Evolutionary conservation across 2,797 vertebrate species (phyloP).

Genomic region (Naso thynnoides): DNA sequence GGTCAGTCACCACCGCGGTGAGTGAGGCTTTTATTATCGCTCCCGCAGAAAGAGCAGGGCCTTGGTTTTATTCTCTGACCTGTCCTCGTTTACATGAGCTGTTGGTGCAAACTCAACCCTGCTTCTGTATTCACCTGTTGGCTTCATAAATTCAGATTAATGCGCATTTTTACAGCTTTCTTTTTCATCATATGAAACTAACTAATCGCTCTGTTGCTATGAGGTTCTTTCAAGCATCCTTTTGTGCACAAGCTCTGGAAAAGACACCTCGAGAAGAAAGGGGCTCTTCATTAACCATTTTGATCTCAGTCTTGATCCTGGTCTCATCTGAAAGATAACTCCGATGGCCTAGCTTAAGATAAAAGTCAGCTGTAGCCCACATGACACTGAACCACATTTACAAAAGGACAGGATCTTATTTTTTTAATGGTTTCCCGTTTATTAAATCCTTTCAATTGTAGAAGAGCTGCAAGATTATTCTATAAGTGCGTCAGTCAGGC

Average conservation of each 20-base stretch:
- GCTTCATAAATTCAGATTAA: neutral
- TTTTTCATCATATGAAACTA: too few relatives aligned
- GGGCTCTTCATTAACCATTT: neutral
- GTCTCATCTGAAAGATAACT: neutral
- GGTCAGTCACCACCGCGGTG: neutral
- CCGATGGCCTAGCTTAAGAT: neutral
- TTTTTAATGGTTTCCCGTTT: too few relatives aligned
- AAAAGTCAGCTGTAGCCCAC: too few relatives aligned
- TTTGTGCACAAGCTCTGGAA: neutral
- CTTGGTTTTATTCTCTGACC: neutral
- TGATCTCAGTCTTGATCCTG: neutral
- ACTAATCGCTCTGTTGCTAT: neutral
- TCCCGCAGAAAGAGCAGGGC: too few relatives aligned
- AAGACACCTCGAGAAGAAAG: neutral
- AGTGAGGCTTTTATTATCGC: conserved; percentile 3
- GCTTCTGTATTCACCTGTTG: neutral
- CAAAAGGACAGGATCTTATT: neutral
- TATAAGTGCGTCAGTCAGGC: too few relatives aligned
- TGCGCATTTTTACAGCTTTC: neutral
- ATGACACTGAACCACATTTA: neutral
- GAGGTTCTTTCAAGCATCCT: neutral
- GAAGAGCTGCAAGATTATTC: too few relatives aligned
- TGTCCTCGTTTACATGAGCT: neutral
- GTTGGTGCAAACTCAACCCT: neutral
- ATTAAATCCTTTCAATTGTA: too few relatives aligned